These are phyloP conservation scores for Siniperca knerii DNA, from an alignment of 2,113 vertebrate genomes.

Conservation along the genomic window DNA sequence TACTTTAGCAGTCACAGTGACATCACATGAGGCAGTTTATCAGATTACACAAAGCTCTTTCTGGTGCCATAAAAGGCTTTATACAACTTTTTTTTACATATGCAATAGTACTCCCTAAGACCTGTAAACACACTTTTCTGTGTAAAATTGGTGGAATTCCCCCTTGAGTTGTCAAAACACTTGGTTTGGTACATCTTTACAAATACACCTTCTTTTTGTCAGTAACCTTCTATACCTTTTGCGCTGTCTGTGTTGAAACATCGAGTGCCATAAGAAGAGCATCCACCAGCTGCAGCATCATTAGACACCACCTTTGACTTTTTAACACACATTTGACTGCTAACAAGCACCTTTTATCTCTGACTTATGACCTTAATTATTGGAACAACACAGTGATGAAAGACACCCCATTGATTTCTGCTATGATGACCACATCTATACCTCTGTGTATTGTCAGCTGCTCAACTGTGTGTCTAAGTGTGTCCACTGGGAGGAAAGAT, in stretches of 20 bases:
- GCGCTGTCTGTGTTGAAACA: background rate
- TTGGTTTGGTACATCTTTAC: background rate
- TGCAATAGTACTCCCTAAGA: no score
- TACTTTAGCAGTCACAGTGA: background rate
- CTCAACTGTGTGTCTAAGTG: background rate
- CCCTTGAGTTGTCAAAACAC: background rate
- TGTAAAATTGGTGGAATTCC: no score
- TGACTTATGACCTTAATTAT: conserved; percentile 48
- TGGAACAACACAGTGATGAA: conserved; percentile 3
- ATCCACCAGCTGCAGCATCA: conserved; percentile 12
- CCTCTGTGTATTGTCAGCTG: conserved; percentile 20
- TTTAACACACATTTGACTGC: conserved; percentile 11
- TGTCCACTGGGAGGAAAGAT: background rate
- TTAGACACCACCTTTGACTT: conserved; percentile 28
- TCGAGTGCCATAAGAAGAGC: background rate
- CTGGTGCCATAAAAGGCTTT: no score
- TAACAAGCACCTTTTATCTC: conserved; percentile 41
- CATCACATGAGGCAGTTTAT: no score
- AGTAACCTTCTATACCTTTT: background rate
- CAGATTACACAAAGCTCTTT: no score
- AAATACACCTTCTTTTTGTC: background rate
- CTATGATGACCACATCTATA: conserved; percentile 1
- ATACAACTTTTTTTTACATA: no score
- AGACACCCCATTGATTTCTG: conserved; percentile 26
- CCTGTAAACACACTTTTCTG: no score